A percentile compares a stretch with the other conserved stretches of the same genome.
These are phyloP conservation scores for Cherax quadricarinatus DNA, from an alignment of 1,140 invertebrate genomes.

Conservation along the genomic window DNA sequence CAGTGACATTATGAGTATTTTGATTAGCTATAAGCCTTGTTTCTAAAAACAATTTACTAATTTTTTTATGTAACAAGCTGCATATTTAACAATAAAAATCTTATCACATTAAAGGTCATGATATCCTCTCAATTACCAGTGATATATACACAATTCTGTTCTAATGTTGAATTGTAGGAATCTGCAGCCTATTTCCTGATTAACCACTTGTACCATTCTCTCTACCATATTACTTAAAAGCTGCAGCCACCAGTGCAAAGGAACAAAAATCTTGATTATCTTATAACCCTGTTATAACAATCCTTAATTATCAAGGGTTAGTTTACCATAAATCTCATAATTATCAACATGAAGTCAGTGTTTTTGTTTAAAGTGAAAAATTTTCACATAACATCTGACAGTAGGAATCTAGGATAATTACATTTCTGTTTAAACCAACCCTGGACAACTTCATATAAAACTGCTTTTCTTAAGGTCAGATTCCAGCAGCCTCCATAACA, in stretches of 20 bases:
- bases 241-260: background rate
- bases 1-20: constrained; percentile 19
- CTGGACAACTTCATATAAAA: background rate
- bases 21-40: background rate
- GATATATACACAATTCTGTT: background rate
- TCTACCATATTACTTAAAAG: background rate
- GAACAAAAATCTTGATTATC: background rate
- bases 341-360: background rate
- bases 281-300: background rate
- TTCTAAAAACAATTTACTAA: background rate
- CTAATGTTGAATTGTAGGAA: background rate
- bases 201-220: background rate
- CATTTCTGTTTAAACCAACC: background rate
- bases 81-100: constrained; percentile 1
- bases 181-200: background rate
- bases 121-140: constrained; percentile 4
- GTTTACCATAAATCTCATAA: background rate
- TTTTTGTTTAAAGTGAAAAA: background rate
- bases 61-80: background rate
- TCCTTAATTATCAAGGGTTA: background rate
- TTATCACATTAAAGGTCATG: constrained; percentile 1
- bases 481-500: background rate
- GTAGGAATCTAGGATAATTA: background rate
- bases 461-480: background rate
- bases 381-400: background rate